Evolutionary conservation across 2,797 vertebrate genomes (phyloP), one percentile per base, ranked within the genome.

Genomic region (Coendou prehensilis): DNA sequence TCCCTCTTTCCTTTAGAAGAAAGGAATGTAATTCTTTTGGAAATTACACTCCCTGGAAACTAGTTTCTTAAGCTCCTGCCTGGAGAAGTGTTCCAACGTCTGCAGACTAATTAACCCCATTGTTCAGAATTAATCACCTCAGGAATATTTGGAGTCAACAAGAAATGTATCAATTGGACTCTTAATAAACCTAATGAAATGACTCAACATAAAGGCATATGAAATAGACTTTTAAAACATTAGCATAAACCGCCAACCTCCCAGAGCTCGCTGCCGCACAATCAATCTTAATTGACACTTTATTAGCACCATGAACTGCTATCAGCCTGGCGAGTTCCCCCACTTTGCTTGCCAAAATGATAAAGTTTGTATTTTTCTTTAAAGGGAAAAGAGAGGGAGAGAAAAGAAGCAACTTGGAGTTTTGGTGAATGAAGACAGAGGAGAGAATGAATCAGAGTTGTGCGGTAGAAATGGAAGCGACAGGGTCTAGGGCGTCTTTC

Each of bases 151-250:
- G 89, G 87, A 80, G 96, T 95, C 94, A 86, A 97, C 95, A 94
- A 89, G 93, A 94, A 98, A 96, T 91, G 94, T 97, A 96, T 87
- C 98, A 97, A 82, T 73, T 89, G 96, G 54, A 64, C 90, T 97
- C 92, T 97, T 98, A 97, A 98, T 96, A 98, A 98, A 97, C 97
- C 92, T 96, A 97, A 97, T 97, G 30, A 45, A 97, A 98, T 23
- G 87, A 87, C 96, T 97, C 93, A 82, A 91, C 96, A 96, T 97
- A 98, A 98, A 97, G 95, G 90, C 97, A 92, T 88, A 96, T 91
- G 91, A 97, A 97, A 96, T 82, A 97, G 97, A 97, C 96, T 96
- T 97, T 96, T 87, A 88, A 94, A 93, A 97, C 45, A 97, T 92
- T 91, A 95, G 88, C 82, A 88, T 95, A 95, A 98, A 94, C 96